phyloP scores from a whole-genome alignment of 2,797 vertebrate species.

The Pseudochirops cupreus region DNA sequence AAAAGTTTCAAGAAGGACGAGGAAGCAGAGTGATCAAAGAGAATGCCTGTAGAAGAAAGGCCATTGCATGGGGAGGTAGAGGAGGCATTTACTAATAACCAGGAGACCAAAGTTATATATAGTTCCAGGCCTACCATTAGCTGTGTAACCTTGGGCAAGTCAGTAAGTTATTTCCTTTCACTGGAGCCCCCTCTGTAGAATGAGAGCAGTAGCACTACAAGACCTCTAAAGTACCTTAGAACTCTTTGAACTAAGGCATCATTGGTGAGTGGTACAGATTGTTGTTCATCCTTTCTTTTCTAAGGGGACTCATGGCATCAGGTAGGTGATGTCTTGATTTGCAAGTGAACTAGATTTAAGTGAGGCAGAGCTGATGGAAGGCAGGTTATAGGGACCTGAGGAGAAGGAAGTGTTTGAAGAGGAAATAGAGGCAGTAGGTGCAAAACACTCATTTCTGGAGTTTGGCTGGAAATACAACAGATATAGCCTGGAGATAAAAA shows the following conservation, averaged over 20 bases:
- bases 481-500: not conserved
- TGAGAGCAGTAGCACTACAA: not conserved
- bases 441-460: not conserved
- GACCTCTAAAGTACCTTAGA: not conserved
- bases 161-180: not conserved
- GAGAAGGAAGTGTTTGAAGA: not conserved
- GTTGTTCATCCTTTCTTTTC: not conserved
- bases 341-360: not conserved
- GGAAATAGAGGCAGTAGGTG: not conserved
- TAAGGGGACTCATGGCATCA: not conserved
- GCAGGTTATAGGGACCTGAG: not conserved
- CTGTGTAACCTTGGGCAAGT: not conserved
- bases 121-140: not conserved
- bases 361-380: not conserved
- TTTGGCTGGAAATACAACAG: not conserved
- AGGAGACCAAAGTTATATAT: not conserved
- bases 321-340: not conserved
- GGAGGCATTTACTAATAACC: not conserved
- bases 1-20: not conserved
- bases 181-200: not conserved
- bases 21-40: not conserved
- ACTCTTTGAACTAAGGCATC: not conserved
- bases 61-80: not conserved
- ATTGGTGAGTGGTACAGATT: not conserved
- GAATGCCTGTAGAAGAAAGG: not conserved